Evolutionary conservation across 2,888 invertebrate genomes (phyloP).

Genomic region (Odontomyia ornata): DNA sequence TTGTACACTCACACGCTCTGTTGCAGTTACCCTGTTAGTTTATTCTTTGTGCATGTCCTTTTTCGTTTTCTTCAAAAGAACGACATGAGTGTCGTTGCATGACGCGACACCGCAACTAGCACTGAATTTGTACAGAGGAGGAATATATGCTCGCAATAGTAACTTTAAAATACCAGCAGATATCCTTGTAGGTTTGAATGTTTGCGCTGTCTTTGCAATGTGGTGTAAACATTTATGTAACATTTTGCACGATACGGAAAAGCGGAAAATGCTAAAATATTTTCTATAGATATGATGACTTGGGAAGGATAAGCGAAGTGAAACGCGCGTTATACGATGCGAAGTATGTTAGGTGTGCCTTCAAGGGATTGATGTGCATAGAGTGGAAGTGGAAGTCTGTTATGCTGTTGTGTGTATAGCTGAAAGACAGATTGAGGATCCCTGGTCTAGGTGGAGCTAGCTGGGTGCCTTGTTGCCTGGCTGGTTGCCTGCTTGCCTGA

Average conservation of each 20-base stretch:
- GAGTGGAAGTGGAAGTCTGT: neutral
- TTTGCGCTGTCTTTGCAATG: conserved; percentile 30
- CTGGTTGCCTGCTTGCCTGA: too few species aligned
- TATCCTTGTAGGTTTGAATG: neutral
- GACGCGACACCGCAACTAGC: conserved; percentile 6
- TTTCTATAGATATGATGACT: conserved; percentile 12
- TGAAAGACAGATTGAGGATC: too few species aligned
- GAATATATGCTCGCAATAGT: too few species aligned
- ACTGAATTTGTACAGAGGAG: neutral
- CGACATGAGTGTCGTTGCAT: conserved; percentile 7
- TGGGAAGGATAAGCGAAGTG: neutral
- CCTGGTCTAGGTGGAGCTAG: too few species aligned
- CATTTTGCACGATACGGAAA: conserved; percentile 9
- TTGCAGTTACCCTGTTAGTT: conserved; percentile 21
- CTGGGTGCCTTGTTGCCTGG: too few species aligned
- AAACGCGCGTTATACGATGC: neutral
- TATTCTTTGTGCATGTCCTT: conserved; percentile 29
- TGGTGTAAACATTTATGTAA: conserved; percentile 36
- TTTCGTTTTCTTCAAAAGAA: conserved; percentile 25
- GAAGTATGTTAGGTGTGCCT: conserved; percentile 37
- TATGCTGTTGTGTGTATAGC: neutral
- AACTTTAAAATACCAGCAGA: too few species aligned
- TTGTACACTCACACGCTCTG: neutral
- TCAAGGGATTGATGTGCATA: conserved; percentile 18
- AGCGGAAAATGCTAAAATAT: conserved; percentile 28